These are phyloP conservation scores for Regulus satrapa DNA, from an alignment of 2,113 vertebrate genomes.

Conservation along the genomic window DNA sequence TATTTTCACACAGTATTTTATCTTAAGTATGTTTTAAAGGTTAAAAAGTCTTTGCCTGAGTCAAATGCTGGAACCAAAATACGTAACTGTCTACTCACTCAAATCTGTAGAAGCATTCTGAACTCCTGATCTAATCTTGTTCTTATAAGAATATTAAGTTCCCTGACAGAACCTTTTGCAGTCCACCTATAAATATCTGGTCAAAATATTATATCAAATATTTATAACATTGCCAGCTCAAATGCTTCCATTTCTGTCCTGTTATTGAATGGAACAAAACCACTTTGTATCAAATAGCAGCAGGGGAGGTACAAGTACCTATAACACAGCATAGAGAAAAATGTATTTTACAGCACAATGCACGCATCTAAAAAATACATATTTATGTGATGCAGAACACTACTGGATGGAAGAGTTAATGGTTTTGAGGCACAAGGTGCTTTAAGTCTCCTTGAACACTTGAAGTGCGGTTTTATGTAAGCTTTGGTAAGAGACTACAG, in stretches of 20 bases:
- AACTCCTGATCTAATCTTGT: background rate
- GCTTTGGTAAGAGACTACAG: background rate
- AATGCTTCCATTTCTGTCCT: background rate
- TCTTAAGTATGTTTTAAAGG: background rate
- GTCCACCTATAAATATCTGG: background rate
- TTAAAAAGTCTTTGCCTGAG: background rate
- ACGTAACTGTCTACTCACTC: background rate
- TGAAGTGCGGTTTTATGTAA: background rate
- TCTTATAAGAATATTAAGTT: background rate
- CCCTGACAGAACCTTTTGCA: background rate
- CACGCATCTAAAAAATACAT: background rate
- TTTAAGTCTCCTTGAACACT: background rate
- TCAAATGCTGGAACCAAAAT: background rate
- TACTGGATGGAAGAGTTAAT: background rate
- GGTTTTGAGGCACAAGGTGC: background rate
- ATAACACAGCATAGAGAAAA: background rate
- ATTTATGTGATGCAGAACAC: background rate
- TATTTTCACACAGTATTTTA: background rate
- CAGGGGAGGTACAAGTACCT: background rate
- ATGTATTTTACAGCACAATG: background rate
- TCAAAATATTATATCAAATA: background rate
- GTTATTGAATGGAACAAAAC: background rate
- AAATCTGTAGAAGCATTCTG: background rate
- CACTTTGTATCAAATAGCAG: background rate
- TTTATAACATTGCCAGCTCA: background rate